Base-by-base conservation (phyloP, 2,797 vertebrate species). In the Vireo griseus region DNA sequence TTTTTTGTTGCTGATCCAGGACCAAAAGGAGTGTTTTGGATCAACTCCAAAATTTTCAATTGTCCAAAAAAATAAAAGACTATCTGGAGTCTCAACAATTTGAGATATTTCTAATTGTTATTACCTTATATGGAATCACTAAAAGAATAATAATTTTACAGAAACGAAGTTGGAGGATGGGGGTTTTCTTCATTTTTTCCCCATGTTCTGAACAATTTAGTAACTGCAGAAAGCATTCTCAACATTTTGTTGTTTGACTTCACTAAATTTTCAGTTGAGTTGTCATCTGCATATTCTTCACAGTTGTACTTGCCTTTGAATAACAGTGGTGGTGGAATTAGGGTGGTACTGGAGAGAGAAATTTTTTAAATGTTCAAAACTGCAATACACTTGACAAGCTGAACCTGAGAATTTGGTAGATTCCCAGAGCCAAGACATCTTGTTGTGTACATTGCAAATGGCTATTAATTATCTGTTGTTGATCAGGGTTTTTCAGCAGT, bases 291-390 rank as follows among this genome's bases (percentile, higher is more conserved):
- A n/a, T 75, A 61, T 73, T 31, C 33, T 35, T 90, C n/a, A 76
- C 8, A 26, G 9, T 1, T 55, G n/a, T 68, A 20, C 2, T 80
- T 61, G 31, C 16, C 15, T 28, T 54, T 51, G 66, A 67, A 63
- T 28, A 47, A 5, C 12, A 57, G 1, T 35, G 6, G 3, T 42
- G 11, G 37, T 39, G 18, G 20, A 81, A 83, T 65, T 20, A n/a
- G 6, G 2, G 26, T 54, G 3, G 8, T 42, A 52, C 7, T 54
- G 9, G 3, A 54, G 4, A 14, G 2, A 10, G 5, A 5, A 24
- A 1, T 21, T 20, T 37, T 83, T 77, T 67, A 9, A 25, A 39
- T 35, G 7, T 58, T 79, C 13, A 39, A 25, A 88, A 40, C 12
- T 79, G 16, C 7, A 79, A 18, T 42, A 26, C 3, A 29, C 4